A percentile compares a stretch with the other conserved stretches of the same genome.
phyloP scores from a whole-genome alignment of 1,140 invertebrate species.

The Mercenaria mercenaria region DNA sequence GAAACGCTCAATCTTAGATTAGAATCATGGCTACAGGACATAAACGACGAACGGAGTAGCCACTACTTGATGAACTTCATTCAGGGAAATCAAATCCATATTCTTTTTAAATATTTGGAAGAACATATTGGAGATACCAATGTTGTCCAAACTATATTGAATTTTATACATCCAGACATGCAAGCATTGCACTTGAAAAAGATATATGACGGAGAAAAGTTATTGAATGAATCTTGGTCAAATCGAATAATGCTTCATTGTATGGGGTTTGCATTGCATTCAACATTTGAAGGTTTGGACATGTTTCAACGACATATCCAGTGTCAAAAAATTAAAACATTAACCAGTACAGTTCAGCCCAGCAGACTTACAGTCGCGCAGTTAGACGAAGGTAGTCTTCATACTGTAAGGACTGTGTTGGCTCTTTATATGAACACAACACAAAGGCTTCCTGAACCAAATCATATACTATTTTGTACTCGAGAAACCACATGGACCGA shows the following conservation, averaged over 20 bases:
- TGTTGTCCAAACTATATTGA: constrained; percentile 5
- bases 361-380: constrained; percentile 53
- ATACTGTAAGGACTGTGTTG: constrained; percentile 64
- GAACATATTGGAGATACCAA: neutral
- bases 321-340: neutral
- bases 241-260: neutral
- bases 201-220: neutral
- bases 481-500: constrained; percentile 66
- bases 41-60: constrained; percentile 1
- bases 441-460: constrained; percentile 62
- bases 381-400: constrained; percentile 54
- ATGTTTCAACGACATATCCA: neutral
- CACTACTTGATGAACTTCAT: constrained; percentile 62
- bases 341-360: constrained; percentile 40
- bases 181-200: neutral
- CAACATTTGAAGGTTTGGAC: neutral
- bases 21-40: neutral
- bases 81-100: constrained; percentile 47
- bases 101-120: constrained; percentile 45
- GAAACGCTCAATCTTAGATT: neutral
- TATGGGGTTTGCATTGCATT: constrained; percentile 7
- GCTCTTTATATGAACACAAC: constrained; percentile 70
- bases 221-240: neutral
- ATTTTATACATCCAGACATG: constrained; percentile 51
- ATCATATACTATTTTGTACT: constrained; percentile 70